Conservation (phyloP, 2,888 invertebrate genomes). For the Brachylomia viminalis region DNA sequence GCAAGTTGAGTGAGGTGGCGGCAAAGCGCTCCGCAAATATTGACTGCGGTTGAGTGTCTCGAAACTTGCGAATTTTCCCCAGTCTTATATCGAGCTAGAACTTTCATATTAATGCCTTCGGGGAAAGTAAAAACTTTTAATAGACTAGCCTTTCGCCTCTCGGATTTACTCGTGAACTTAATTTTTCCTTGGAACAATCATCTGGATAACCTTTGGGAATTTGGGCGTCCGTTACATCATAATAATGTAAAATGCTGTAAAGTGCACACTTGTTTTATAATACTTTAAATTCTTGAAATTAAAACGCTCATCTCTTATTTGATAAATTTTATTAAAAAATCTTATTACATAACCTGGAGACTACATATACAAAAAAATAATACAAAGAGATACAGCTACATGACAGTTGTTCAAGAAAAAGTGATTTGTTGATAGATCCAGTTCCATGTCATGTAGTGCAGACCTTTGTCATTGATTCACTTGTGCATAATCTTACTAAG, state of each 20-base stretch:
- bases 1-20: conserved; percentile 74
- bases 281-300: neutral
- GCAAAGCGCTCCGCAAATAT: conserved; percentile 79
- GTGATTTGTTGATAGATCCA: neutral
- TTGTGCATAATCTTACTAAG: conserved; percentile 70
- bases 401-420: conserved; percentile 35
- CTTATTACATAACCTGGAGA: conserved; percentile 62
- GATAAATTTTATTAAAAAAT: conserved; percentile 62
- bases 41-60: conserved; percentile 75
- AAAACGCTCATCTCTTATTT: conserved; percentile 28
- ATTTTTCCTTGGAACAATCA: conserved; percentile 57
- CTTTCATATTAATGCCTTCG: conserved; percentile 67
- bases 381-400: conserved; percentile 56
- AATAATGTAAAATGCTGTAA: neutral
- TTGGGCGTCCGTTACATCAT: conserved; percentile 16
- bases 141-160: conserved; percentile 62
- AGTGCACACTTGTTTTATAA: neutral
- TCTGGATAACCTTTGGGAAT: conserved; percentile 34
- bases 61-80: conserved; percentile 74
- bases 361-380: conserved; percentile 62
- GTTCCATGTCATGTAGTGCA: conserved; percentile 49
- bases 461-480: conserved; percentile 51
- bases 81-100: conserved; percentile 68
- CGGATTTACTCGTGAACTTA: conserved; percentile 57
- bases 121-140: conserved; percentile 69